Base-by-base conservation (phyloP, 2,797 vertebrate species). In the Enteromius argenteus region DNA sequence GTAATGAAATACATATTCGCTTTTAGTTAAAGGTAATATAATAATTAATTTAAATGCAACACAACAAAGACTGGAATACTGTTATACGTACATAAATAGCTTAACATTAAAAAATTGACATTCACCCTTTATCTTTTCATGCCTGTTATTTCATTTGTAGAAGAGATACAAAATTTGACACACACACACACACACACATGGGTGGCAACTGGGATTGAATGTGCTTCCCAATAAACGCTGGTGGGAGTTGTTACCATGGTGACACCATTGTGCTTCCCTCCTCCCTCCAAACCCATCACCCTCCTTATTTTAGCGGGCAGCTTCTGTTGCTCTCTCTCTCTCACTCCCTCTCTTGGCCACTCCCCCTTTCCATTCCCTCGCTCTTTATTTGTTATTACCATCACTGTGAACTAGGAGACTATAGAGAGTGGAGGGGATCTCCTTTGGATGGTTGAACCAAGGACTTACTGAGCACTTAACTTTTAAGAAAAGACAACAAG, bases 231-330 rank as follows among this genome's bases (percentile, higher is more conserved):
- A 96, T 96, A 95, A 97, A 96, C 95, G 95, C 92, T 96, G 94
- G 94, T 96, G 95, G 95, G 96, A 95, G 95, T 94, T 94, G 96
- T 95, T 96, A 86, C 95, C 96, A 96, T 96, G 92, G 96, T 92
- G 97, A 98, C 97, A 90, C 91, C 91, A 93, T 95, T 93, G 92
- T 94, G 92, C 94, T 87, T 89, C 93, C 82, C 83, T 85, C 84
- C 90, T 88, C 89, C 88, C 88, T 84, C 35, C 83, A 89, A 92
- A 88, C 88, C 77, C 83, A 77, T 91, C 90, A 87, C 88, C 87
- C 87, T 89, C 86, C 88, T 86, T 62, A 78, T 78, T 84, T 71
- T 44, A 85, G 75, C 88, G 51, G 85, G 78, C 77, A 44, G 79
- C 67, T 87, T 85, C 84, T 66, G 15, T 66, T 15, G 1, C 30